phyloP scores from a whole-genome alignment of 2,888 invertebrate species.

The Cenopis cana region DNA sequence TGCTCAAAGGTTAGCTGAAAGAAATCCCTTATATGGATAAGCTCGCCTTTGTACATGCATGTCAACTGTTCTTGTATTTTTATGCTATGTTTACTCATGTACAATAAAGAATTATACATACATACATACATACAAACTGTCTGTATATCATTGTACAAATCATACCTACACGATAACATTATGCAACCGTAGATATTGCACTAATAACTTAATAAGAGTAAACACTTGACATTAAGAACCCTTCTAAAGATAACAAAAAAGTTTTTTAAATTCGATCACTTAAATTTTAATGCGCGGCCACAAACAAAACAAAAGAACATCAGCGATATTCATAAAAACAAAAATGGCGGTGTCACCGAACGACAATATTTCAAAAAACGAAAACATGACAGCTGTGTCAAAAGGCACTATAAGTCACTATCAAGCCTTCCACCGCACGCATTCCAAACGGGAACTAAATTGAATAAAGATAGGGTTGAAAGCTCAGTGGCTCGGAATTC shows the following conservation, averaged over 20 bases:
- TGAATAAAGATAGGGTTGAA: not conserved
- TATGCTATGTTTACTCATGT: too few relatives aligned
- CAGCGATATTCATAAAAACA: slow-evolving; percentile 56
- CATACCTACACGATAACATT: not conserved
- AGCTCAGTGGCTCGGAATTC: slow-evolving; percentile 38
- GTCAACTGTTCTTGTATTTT: too few relatives aligned
- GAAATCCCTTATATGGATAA: too few relatives aligned
- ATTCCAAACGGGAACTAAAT: slow-evolving; percentile 43
- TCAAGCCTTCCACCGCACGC: slow-evolving; percentile 43
- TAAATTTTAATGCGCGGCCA: slow-evolving; percentile 37
- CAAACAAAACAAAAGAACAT: slow-evolving; percentile 53
- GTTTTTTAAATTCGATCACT: slow-evolving; percentile 14
- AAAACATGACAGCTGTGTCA: slow-evolving; percentile 59
- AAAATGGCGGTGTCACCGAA: slow-evolving; percentile 78
- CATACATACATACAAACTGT: too few relatives aligned
- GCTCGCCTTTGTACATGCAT: too few relatives aligned
- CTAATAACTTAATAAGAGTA: not conserved
- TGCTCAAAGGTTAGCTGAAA: too few relatives aligned
- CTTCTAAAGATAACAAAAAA: slow-evolving; percentile 23
- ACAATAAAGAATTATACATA: too few relatives aligned
- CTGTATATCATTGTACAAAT: too few relatives aligned
- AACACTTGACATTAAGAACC: not conserved
- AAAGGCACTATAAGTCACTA: slow-evolving; percentile 58
- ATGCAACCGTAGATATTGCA: not conserved
- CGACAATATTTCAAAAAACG: slow-evolving; percentile 73